Evolutionary conservation across 2,113 vertebrate genomes (phyloP).

Genomic region (Dasyornis broadbenti): DNA sequence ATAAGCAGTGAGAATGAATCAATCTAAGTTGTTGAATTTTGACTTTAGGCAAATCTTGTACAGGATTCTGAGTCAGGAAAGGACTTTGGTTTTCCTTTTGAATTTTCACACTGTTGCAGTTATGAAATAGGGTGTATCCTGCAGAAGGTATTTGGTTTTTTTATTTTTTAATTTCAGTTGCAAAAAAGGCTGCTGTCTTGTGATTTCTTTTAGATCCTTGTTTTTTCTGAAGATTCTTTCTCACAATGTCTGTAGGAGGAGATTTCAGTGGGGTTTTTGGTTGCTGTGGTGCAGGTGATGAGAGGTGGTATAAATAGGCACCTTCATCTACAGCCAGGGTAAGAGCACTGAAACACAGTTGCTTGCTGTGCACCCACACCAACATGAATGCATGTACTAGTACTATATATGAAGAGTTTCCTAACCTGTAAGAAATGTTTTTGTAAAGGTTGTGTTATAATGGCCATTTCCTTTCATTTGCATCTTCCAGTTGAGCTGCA

Average conservation of each 20-base stretch:
- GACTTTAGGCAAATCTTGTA: not conserved
- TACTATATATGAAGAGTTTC: not conserved
- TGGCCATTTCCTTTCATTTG: not conserved
- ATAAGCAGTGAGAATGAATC: not conserved
- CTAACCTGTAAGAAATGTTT: not conserved
- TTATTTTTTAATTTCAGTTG: not conserved
- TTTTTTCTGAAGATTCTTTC: not conserved
- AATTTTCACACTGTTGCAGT: not conserved
- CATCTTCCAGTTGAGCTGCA: not conserved
- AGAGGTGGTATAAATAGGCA: not conserved
- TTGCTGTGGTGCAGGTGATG: not conserved
- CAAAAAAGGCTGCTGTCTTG: not conserved
- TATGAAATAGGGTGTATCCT: not conserved
- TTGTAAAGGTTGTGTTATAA: not conserved
- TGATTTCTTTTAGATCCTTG: not conserved
- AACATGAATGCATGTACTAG: fast-evolving
- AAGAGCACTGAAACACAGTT: not conserved
- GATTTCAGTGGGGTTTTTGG: not conserved
- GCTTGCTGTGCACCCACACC: not conserved
- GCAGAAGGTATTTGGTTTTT: not conserved
- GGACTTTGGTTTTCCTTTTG: not conserved
- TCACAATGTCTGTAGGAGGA: not conserved
- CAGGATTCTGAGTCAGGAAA: not conserved
- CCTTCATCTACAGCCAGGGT: not conserved
- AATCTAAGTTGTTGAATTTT: not conserved